Base-by-base conservation (phyloP, 1,140 invertebrate genomes). In the Coptotermes formosanus region DNA sequence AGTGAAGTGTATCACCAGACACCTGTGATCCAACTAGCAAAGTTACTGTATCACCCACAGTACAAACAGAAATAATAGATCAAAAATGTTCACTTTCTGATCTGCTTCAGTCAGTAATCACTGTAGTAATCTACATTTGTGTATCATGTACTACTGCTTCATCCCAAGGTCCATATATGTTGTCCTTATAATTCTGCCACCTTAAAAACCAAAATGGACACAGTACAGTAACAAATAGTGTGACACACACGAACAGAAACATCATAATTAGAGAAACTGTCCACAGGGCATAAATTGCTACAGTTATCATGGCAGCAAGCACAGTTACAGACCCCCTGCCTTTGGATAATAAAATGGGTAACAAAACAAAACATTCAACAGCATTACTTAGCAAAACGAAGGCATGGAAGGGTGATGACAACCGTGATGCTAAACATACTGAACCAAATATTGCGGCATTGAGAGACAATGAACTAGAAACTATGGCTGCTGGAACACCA, bases 131-230 rank as follows among this genome's bases (percentile, higher is more conserved):
- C 85, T 69, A 85, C 85, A 87, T 48, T 59, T 87, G 44, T 48
- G n/a, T 82, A 55, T 89, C 89, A 85, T 89, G 88, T 86, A 93
- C 91, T 23, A 96, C 92, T 75, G 97, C 97, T 90, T 98, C 97
- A 92, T 98, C 98, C 97, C 98, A 99, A 11, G 97, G 97, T 2
- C 98, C 98, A 91, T 98, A 96, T 88, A 98, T 98, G 90, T 98
- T 98, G 91, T 97, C 95, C 92, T 99, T 99, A 89, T 95, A 95
- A 82, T 93, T 94, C 89, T 98, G 97, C 91, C 96, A 95, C 85
- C 90, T 91, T 2, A 97, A 93, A 91, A 98, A 97, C 91, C 95
- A 94, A 14, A 93, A 89, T 11, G 98, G 97, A 90, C 96, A 98
- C 82, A 96, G 90, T 82, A 95, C 90, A 90, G 93, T 95, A 83